These are phyloP conservation scores for Larimichthys crocea DNA, from an alignment of 2,113 vertebrate species.

Conservation along the genomic window DNA sequence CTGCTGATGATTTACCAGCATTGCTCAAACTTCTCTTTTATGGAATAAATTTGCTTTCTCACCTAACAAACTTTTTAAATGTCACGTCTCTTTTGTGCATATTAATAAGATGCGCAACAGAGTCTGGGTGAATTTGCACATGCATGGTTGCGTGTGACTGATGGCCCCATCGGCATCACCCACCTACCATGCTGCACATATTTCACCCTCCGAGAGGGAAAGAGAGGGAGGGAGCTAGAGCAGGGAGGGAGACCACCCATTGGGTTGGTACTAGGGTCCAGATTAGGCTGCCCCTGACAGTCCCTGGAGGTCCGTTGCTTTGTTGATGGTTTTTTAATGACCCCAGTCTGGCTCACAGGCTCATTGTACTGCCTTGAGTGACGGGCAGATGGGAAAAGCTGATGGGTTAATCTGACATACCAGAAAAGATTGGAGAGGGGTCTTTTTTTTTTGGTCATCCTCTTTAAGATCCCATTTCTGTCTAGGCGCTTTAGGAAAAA, in stretches of 20 bases:
- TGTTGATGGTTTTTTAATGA: slow-evolving; percentile 80
- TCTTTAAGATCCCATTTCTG: slow-evolving; percentile 35
- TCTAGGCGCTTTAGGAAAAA: slow-evolving; percentile 21
- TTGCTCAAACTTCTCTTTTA: slow-evolving; percentile 55
- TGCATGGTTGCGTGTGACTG: slow-evolving; percentile 45
- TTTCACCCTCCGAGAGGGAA: slow-evolving; percentile 12
- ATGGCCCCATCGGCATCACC: slow-evolving; percentile 40
- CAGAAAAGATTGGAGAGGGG: slow-evolving; percentile 35
- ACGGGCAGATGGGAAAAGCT: slow-evolving; percentile 73
- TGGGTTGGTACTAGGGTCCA: slow-evolving; percentile 71
- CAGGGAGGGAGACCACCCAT: slow-evolving; percentile 80
- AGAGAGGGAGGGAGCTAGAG: neutral
- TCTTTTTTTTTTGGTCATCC: neutral
- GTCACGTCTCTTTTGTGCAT: too few species aligned
- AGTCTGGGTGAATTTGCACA: slow-evolving; percentile 22
- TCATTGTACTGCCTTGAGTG: slow-evolving; percentile 78
- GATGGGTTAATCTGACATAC: slow-evolving; percentile 66
- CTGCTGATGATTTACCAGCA: slow-evolving; percentile 58
- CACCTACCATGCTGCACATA: slow-evolving; percentile 25
- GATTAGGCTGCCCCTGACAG: slow-evolving; percentile 77
- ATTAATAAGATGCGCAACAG: neutral
- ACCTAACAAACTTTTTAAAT: slow-evolving; percentile 19
- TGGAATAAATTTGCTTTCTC: slow-evolving; percentile 55
- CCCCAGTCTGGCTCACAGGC: slow-evolving; percentile 62
- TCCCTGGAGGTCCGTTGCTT: slow-evolving; percentile 73